Percentiles rank a stretch among this genome's conserved stretches.
Evolutionary conservation across 2,113 vertebrate genomes (phyloP).

Genomic region (Paraplagusia blochii): DNA sequence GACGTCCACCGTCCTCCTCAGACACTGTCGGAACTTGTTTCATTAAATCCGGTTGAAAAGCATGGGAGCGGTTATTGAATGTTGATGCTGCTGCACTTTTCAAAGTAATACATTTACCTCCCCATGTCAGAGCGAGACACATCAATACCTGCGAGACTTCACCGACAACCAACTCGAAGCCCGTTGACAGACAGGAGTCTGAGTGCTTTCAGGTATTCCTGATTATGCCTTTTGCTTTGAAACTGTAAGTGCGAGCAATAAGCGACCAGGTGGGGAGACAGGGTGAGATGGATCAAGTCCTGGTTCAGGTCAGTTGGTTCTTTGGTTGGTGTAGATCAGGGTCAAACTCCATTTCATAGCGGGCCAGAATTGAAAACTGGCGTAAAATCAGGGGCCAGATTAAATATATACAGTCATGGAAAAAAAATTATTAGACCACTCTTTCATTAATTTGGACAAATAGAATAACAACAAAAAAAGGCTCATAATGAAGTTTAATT

Average conservation of each 20-base stretch:
- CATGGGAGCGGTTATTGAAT: slow-evolving; percentile 25
- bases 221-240: not conserved
- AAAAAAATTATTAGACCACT: no score
- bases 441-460: no score
- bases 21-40: not conserved
- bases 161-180: not conserved
- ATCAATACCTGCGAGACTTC: slow-evolving; percentile 30
- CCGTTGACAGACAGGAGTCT: slow-evolving; percentile 10
- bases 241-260: not conserved
- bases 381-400: no score
- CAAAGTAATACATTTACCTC: slow-evolving; percentile 19
- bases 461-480: no score
- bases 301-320: no score
- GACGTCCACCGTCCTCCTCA: slow-evolving; percentile 8
- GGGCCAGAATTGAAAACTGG: no score
- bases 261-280: no score
- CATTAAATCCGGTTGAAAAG: slow-evolving; percentile 18
- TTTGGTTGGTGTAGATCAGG: no score
- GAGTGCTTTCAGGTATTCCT: slow-evolving; percentile 8
- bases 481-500: no score
- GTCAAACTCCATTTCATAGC: no score
- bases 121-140: slow-evolving; percentile 10
- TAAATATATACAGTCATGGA: no score
- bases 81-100: slow-evolving; percentile 30
- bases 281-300: no score